Base-by-base conservation (phyloP, 2,113 vertebrate genomes). In the Pandion haliaetus region DNA sequence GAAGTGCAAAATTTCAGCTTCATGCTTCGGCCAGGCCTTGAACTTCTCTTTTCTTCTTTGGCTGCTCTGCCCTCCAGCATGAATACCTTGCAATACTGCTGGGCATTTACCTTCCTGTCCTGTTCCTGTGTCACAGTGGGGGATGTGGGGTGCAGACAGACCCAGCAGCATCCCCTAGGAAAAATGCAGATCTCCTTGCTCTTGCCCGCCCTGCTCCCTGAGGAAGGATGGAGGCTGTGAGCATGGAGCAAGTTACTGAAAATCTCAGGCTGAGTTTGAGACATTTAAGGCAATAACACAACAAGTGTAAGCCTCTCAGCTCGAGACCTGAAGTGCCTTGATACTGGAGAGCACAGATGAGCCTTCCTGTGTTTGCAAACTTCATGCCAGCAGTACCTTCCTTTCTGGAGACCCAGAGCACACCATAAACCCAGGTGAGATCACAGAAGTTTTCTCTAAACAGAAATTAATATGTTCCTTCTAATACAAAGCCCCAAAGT, bases 141-240 rank as follows among this genome's bases (percentile, higher is more conserved):
- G 17, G 34, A 47, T 0, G 0, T 17, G 32, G 21, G 4, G 25
- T 7, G 2, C 25, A 86, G 23, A 85, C 4, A 61, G 32, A 69
- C 50, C 23, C n/a, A 45, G 21, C 47, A 93, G 62, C 36, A 3
- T 54, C 9, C 36, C 2, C 0, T 7, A 47, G 28, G n/a, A 71
- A 91, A 86, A 80, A 57, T 2, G 5, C n/a, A 72, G 15, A 19
- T 87, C 23, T 77, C 59, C 45, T 85, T 61, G 34, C 26, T 72
- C 26, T 6, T 31, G 32, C 32, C 21, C 5, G 5, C 23, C 34
- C 26, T 45, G 5, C 9, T 81, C 36, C 21, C 28, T 55, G 58
- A 36, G 21, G 36, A 88, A 52, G 34, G n/a, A n/a, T 0, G 5
- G 31, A 88, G n/a, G 8, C 14, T 40, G 5, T 59, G 15, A 86